These are phyloP conservation scores for Canis aureus DNA, from an alignment of 2,113 vertebrate genomes.

Conservation along the genomic window DNA sequence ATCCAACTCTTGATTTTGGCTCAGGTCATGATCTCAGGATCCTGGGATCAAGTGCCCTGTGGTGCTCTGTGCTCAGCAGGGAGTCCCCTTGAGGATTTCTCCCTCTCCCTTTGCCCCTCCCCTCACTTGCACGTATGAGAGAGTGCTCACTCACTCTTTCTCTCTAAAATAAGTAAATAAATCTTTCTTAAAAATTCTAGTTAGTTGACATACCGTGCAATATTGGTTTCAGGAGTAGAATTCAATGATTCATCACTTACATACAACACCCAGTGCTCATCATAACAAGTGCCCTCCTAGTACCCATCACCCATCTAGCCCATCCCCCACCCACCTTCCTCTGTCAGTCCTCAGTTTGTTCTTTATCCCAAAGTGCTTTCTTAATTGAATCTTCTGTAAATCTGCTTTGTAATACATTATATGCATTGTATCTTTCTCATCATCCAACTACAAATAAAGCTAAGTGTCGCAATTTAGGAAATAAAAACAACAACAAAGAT, in stretches of 20 bases:
- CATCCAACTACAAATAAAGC: slow-evolving; percentile 8
- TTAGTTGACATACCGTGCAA: neutral
- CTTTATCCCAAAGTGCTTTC: neutral
- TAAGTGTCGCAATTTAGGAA: neutral
- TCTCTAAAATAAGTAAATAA: neutral
- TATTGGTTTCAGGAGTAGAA: neutral
- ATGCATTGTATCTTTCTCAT: neutral
- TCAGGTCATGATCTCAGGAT: neutral
- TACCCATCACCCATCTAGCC: neutral
- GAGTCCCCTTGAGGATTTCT: neutral
- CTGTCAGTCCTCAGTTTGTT: neutral
- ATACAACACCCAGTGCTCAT: neutral
- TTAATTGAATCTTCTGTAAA: neutral
- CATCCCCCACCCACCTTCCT: neutral
- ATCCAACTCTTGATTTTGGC: neutral
- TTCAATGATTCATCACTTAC: neutral
- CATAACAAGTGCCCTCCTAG: neutral
- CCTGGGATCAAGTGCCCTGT: neutral
- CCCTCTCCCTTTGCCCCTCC: no score
- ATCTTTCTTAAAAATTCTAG: no score
- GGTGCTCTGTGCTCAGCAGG: neutral
- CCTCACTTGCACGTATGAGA: neutral
- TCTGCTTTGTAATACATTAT: neutral
- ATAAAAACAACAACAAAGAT: neutral
- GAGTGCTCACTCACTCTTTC: neutral